phyloP scores from a whole-genome alignment of 2,113 vertebrate genomes.

The Catharus minimus region DNA sequence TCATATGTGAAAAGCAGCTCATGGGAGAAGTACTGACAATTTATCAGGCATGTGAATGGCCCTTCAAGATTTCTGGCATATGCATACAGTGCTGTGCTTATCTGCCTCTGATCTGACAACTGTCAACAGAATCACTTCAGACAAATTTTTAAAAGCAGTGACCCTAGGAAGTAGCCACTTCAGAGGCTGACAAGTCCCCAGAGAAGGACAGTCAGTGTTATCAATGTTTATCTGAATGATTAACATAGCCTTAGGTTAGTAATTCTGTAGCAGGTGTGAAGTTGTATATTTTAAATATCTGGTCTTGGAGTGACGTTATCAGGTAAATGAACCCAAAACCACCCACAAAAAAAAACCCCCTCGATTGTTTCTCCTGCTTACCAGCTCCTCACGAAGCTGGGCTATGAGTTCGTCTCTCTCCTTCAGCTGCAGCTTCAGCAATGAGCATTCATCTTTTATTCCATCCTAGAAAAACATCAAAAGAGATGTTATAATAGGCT shows the following conservation, averaged over 20 bases:
- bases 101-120: slow-evolving; percentile 3
- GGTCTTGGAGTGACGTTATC: background rate
- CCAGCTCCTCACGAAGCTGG: slow-evolving; percentile 90
- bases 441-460: slow-evolving; percentile 86
- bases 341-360: background rate
- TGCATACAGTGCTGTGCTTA: background rate
- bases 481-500: slow-evolving; percentile 65
- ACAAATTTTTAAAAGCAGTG: background rate
- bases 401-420: slow-evolving; percentile 92
- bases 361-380: slow-evolving; percentile 66
- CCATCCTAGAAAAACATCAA: slow-evolving; percentile 85
- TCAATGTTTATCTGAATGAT: background rate
- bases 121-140: background rate
- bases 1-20: background rate
- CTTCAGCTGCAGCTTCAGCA: slow-evolving; percentile 87
- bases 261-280: background rate
- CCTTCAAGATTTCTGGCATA: background rate
- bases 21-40: background rate
- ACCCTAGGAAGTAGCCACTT: background rate
- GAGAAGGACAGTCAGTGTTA: background rate
- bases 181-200: background rate
- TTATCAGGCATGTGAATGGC: background rate
- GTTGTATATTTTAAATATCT: background rate
- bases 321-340: background rate
- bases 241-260: background rate